A percentile compares a stretch with the other conserved stretches of the same genome.
Conservation (phyloP, 2,797 vertebrate genomes). For the Bucorvus abyssinicus region DNA sequence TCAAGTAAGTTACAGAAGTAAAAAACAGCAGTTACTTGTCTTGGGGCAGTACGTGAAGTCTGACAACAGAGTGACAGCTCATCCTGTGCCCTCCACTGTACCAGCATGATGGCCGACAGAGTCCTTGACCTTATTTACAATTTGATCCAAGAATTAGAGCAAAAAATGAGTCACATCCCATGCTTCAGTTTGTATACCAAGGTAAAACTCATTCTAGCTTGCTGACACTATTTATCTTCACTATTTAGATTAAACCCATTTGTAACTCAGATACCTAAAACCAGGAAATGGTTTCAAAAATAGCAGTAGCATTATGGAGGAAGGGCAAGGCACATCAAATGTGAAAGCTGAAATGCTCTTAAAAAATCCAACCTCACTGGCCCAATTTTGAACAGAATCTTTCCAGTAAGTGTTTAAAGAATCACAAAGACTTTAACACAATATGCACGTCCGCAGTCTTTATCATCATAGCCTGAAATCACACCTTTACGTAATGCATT, state of each 20-base stretch:
- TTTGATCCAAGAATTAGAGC: neutral
- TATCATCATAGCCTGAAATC: neutral
- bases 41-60: neutral
- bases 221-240: neutral
- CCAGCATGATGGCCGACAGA: rapidly evolving
- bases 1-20: rapidly evolving
- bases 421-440: neutral
- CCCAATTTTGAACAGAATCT: neutral
- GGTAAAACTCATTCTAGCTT: neutral
- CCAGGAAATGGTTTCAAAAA: neutral
- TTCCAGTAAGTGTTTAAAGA: neutral
- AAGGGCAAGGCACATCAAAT: neutral
- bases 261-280: neutral
- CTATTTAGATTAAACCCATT: neutral
- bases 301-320: neutral
- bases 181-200: neutral
- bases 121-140: neutral
- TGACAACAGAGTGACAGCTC: neutral
- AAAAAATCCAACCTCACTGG: rapidly evolving
- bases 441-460: rapidly evolving
- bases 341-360: neutral
- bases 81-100: rapidly evolving
- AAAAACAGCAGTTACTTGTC: neutral
- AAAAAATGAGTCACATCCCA: neutral
- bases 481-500: neutral